phyloP scores from a whole-genome alignment of 2,888 invertebrate genomes.

The Tricholauxania praeusta region DNA sequence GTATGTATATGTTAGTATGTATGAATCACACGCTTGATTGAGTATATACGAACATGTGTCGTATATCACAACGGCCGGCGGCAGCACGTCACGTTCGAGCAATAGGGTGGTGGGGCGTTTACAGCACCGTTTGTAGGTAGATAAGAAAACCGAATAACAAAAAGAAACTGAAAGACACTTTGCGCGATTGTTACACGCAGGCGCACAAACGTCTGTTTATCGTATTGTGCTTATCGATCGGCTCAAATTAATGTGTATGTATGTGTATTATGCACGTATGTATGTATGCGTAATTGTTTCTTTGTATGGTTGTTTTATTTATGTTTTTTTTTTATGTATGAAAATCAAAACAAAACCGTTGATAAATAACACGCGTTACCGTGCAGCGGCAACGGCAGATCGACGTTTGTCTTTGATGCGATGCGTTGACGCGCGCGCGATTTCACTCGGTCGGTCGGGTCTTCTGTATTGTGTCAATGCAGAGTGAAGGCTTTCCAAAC shows the following conservation, averaged over 20 bases:
- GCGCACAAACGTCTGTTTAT: constrained; percentile 15
- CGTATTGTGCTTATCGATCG: background rate
- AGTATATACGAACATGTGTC: constrained; percentile 4
- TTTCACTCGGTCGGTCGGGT: background rate
- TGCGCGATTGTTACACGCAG: constrained; percentile 25
- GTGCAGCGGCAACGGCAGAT: background rate
- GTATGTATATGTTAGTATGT: background rate
- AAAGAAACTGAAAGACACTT: background rate
- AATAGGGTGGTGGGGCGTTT: background rate
- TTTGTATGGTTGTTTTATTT: background rate
- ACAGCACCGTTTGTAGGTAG: background rate
- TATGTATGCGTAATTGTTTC: background rate
- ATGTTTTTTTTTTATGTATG: background rate
- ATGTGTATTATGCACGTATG: constrained; percentile 1
- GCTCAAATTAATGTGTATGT: background rate
- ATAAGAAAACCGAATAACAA: background rate
- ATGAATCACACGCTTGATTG: background rate
- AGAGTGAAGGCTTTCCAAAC: constrained; percentile 38
- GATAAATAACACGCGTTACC: background rate
- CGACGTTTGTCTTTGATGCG: constrained; percentile 16
- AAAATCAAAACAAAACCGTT: constrained; percentile 33
- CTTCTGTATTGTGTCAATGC: constrained; percentile 33
- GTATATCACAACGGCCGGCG: constrained; percentile 14
- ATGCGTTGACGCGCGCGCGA: constrained; percentile 23
- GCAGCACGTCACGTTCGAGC: constrained; percentile 5